phyloP scores from a whole-genome alignment of 2,888 invertebrate species.

The Oxyscelio sp. region DNA sequence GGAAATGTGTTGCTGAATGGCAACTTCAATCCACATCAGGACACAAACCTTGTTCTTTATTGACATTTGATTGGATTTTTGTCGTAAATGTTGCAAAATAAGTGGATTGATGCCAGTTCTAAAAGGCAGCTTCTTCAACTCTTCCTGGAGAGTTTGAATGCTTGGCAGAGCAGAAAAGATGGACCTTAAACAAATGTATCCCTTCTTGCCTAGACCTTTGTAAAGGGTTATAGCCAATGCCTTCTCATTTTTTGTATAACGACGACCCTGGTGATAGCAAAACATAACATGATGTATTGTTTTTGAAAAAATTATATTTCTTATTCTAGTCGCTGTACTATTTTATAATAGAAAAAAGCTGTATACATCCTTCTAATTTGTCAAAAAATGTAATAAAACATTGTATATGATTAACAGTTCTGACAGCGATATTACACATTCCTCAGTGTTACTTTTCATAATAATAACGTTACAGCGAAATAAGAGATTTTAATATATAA shows the following conservation, averaged over 20 bases:
- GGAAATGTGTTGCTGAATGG: background rate
- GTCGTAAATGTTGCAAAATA: background rate
- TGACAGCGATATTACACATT: no score
- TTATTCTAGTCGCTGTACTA: no score
- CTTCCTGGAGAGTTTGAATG: background rate
- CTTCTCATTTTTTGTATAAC: conserved; percentile 4
- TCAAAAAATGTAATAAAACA: no score
- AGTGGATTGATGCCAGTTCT: background rate
- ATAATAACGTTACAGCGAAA: no score
- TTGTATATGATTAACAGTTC: no score
- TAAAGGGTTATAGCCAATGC: conserved; percentile 8
- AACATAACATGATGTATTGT: no score
- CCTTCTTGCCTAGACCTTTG: conserved; percentile 3
- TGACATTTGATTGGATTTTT: background rate
- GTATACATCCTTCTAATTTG: no score
- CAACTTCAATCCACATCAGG: conserved; percentile 33
- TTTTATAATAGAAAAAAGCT: no score
- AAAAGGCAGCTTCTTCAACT: background rate
- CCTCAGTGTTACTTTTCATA: no score
- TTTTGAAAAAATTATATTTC: no score
- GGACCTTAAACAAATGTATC: conserved; percentile 2
- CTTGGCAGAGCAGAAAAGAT: background rate
- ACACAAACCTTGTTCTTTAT: conserved; percentile 17
- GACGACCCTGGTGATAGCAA: conserved; percentile 16
- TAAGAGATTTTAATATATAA: no score